Percentiles rank a stretch among this genome's conserved stretches.
Conservation (phyloP, 2,797 vertebrate genomes). For the Phrynocephalus guinanensis region DNA sequence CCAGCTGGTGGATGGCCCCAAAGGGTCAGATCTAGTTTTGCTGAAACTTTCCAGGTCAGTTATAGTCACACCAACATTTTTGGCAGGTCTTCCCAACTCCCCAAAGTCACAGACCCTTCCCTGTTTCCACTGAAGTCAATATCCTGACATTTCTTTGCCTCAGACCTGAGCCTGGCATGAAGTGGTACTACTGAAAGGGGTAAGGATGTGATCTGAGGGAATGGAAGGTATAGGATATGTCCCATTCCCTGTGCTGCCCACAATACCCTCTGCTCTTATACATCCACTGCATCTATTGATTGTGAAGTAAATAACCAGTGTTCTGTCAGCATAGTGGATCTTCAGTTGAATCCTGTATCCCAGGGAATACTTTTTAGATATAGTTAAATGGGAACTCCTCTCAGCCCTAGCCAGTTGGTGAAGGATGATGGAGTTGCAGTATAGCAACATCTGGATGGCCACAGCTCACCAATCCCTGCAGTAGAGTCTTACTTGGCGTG, state of each 20-base stretch:
- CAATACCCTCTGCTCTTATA: not conserved
- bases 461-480: not conserved
- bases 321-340: not conserved
- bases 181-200: not conserved
- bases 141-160: not conserved
- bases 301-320: not conserved
- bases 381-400: not conserved
- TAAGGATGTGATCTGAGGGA: not conserved
- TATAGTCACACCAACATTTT: not conserved
- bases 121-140: not conserved
- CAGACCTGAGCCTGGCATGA: not conserved
- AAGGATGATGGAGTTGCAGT: not conserved
- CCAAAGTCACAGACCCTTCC: not conserved
- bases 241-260: not conserved
- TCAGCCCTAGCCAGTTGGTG: not conserved
- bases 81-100: not conserved
- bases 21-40: slow-evolving; percentile 91
- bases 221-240: not conserved
- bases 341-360: not conserved
- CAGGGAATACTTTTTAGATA: not conserved
- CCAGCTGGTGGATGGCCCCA: slow-evolving; percentile 92
- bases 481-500: too few species aligned
- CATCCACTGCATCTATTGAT: not conserved
- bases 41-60: slow-evolving; percentile 91
- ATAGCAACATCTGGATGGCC: not conserved